Base-by-base conservation (phyloP, 2,888 invertebrate species). In the Eugnorisma glareosa region DNA sequence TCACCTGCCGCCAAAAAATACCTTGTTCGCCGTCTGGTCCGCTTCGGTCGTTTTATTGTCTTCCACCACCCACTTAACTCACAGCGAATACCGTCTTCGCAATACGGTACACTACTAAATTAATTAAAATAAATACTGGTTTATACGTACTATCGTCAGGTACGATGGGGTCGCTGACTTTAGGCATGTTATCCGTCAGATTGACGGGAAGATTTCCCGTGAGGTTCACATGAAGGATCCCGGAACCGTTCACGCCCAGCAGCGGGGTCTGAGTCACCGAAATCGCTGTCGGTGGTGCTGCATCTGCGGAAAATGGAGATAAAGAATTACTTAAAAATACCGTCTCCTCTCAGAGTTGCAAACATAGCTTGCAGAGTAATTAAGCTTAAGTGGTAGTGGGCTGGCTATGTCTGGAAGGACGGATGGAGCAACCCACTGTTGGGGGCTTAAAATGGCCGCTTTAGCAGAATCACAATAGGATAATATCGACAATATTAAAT, bases 201-300 rank as follows among this genome's bases (percentile, higher is more conserved):
- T 94, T 92, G 10, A 88, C 86, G 66, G 90, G 92, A 48, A 90
- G 43, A n/a, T 51, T 77, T 7, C 85, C 90, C 7, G 91, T 90
- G 21, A 88, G 70, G 82, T 94, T 92, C 24, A 90, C 88, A 75
- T 91, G 93, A 31, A 90, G 89, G 61, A 94, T 95, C 18, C 97
- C 97, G 6, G 96, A 92, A 2, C 97, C 97, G 88, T 97, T 97
- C 61, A 91, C 94, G 6, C 97, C 97, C 64, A 97, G 90, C 69
- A 94, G 88, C 4, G 95, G 95, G n/a, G 84, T 92, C 82, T 93
- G 90, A 1, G 95, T 94, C 73, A 94, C 94, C 5, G 90, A 86
- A 7, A 89, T 87, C 51, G 86, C 73, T 54, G 87, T 77, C 40
- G 77, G 59, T 24, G 81, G 48, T 5, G 84, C 81, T 37, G 86